Percentiles rank a stretch among this genome's conserved stretches.
Conservation (phyloP, 35 echinoderm and acorn worm genomes). For the Lytechinus pictus region DNA sequence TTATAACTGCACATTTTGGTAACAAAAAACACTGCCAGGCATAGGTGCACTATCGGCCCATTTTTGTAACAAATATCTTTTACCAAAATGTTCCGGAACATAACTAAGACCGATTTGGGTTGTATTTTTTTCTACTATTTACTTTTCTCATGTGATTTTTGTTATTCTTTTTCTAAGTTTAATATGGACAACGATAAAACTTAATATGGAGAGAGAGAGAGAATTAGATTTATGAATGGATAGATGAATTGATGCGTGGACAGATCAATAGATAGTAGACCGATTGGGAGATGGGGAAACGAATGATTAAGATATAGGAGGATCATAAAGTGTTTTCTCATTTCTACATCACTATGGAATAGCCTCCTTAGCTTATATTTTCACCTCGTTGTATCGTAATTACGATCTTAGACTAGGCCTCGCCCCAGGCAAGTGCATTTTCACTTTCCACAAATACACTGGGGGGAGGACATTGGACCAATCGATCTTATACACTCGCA, state of each 20-base stretch:
- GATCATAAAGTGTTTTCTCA: not conserved
- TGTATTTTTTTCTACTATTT: no score
- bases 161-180: no score
- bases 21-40: no score
- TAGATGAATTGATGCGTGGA: not conserved
- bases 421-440: not conserved
- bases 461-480: not conserved
- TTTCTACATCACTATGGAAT: not conserved
- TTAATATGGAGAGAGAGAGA: not conserved
- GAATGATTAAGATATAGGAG: not conserved
- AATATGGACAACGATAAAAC: not conserved
- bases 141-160: no score
- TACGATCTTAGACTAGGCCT: not conserved
- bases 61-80: no score
- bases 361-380: not conserved
- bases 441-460: not conserved
- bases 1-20: no score
- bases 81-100: no score
- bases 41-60: no score
- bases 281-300: not conserved
- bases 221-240: not conserved
- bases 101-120: no score
- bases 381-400: not conserved
- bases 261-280: not conserved
- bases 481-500: not conserved